Base-by-base conservation (phyloP, 2,888 invertebrate genomes). In the Pollenia angustigena region DNA sequence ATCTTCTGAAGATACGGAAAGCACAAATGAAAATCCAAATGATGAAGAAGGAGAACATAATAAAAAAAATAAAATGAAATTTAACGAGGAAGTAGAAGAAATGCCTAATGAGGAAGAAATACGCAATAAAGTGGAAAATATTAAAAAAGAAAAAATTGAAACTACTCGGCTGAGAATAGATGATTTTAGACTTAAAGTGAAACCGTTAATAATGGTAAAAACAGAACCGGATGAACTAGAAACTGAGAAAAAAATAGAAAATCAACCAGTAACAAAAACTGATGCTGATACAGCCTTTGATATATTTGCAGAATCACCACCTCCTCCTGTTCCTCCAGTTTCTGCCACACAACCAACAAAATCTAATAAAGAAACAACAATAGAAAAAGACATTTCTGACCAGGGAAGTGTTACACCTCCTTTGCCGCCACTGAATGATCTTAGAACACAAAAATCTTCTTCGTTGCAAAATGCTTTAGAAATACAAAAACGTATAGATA, bases 241-340 rank as follows among this genome's bases (percentile, higher is more conserved):
- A 40, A 68, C 69, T 2, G 79, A 86, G 40, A 58, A 64, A 46
- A 14, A 16, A 0, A 14, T 12, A 23, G 18, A 81, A 62, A 66
- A 52, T n/a, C 48, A 68, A 8, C 8, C 48, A 58, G 18, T 54
- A 10, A 32, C 14, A 18, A 76, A 64, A 16, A 14, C 18, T 18
- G 42, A 81, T 46, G 1, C 11, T 44, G 42, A 50, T 40, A 62
- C 60, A 78, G 40, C 16, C 32, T 89, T 88, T 52, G 91, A 92
- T 85, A 91, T 91, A 88, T 92, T 91, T 78, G 91, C 91, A 32
- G 91, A 91, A 69, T 91, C 92, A 7, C 91, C 91, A 64, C 90
- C 91, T 88, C 69, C 56, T 4, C 42, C 23, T 32, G 1, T 3
- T 7, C n/a, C 46, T 12, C 1, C 44, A 9, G n/a, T 23, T 48